Percentiles rank a stretch among this genome's conserved stretches.
phyloP scores from a whole-genome alignment of 1,140 invertebrate genomes.

The Nebria ingens region DNA sequence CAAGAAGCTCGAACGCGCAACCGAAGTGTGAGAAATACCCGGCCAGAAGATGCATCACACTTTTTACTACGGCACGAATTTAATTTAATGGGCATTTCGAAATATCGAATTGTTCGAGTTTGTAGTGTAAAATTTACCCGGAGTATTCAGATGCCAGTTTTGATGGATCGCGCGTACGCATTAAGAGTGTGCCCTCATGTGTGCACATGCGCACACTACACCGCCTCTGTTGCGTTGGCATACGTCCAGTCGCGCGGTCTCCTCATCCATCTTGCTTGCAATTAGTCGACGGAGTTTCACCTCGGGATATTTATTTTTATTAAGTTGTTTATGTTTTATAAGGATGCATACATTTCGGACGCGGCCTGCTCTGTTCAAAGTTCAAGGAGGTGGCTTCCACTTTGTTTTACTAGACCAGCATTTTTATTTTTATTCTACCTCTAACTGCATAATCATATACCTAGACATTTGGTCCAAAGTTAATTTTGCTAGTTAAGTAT shows the following conservation, averaged over 20 bases:
- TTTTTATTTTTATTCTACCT: too few relatives aligned
- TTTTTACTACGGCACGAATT: constrained; percentile 3
- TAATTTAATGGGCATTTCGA: not conserved
- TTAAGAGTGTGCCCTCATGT: not conserved
- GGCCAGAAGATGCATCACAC: not conserved
- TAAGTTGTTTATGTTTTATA: not conserved
- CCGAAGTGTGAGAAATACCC: constrained; percentile 3
- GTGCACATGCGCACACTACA: not conserved
- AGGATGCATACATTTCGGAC: not conserved
- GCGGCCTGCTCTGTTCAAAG: not conserved
- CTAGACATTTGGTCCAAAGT: too few relatives aligned
- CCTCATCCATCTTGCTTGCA: not conserved
- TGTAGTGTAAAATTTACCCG: not conserved
- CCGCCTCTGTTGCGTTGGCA: not conserved
- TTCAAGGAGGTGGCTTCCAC: not conserved
- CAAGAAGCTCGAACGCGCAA: too few relatives aligned
- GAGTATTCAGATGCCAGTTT: not conserved
- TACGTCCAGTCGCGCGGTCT: not conserved
- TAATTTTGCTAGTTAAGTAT: too few relatives aligned
- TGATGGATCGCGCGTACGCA: not conserved
- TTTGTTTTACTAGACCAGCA: not conserved
- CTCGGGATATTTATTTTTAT: not conserved
- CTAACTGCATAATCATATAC: too few relatives aligned
- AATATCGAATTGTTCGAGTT: constrained; percentile 6
- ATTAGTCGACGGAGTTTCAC: not conserved